Percentiles rank a stretch among this genome's conserved stretches.
These are phyloP conservation scores for Pipa parva DNA, from an alignment of 2,113 vertebrate species.

Conservation along the genomic window DNA sequence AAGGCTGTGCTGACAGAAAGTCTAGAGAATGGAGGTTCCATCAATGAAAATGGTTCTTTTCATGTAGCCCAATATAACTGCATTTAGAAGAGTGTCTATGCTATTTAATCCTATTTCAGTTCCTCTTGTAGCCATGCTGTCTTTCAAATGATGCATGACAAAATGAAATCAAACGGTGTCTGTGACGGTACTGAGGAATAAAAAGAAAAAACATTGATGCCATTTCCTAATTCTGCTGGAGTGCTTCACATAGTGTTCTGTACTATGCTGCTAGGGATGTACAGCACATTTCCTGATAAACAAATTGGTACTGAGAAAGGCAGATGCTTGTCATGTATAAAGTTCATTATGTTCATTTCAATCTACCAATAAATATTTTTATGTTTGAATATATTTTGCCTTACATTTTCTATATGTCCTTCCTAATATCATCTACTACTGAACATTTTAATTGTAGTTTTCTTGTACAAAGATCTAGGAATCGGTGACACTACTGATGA, in stretches of 20 bases:
- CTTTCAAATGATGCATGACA: not conserved
- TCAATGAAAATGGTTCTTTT: constrained; percentile 1
- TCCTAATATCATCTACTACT: too few species aligned
- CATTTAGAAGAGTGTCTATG: constrained; percentile 8
- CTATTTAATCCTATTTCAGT: not conserved
- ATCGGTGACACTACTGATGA: too few species aligned
- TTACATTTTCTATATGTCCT: not conserved
- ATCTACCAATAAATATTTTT: constrained; percentile 42
- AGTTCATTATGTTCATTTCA: constrained; percentile 27
- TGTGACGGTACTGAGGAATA: not conserved
- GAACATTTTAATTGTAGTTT: too few species aligned
- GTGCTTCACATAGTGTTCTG: constrained; percentile 18
- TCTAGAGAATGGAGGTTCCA: not conserved
- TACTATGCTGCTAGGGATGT: not conserved
- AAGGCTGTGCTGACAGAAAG: not conserved
- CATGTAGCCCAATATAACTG: constrained; percentile 21
- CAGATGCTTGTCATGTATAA: constrained; percentile 37
- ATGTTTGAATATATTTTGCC: constrained; percentile 26
- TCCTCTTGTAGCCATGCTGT: not conserved
- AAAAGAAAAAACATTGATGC: not conserved
- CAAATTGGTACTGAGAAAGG: constrained; percentile 12
- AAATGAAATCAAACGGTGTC: constrained; percentile 1
- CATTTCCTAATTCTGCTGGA: constrained; percentile 6
- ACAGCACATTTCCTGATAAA: constrained; percentile 14
- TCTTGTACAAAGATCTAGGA: too few species aligned